Percentiles rank a stretch among this genome's conserved stretches.
These are phyloP conservation scores for Brachyistius frenatus DNA, from an alignment of 2,113 vertebrate genomes.

Conservation along the genomic window DNA sequence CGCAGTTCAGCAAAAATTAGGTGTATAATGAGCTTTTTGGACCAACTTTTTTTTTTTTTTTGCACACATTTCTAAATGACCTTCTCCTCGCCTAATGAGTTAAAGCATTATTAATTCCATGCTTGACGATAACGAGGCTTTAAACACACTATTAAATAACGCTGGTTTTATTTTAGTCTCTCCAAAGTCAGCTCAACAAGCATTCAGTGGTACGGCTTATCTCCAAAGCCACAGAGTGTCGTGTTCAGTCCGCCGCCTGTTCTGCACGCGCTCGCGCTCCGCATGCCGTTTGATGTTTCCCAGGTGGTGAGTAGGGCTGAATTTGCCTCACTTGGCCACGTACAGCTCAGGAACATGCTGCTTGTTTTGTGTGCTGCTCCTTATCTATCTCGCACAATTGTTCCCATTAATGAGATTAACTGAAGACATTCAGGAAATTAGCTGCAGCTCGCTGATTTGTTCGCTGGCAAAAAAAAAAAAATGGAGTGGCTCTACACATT, in stretches of 20 bases:
- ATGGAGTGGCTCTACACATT: slow-evolving; percentile 30
- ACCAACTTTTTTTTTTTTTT: background rate
- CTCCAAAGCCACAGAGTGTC: slow-evolving; percentile 65
- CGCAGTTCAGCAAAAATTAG: background rate
- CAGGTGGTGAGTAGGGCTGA: slow-evolving; percentile 65
- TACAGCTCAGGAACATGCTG: slow-evolving; percentile 46
- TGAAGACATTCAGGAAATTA: slow-evolving; percentile 66
- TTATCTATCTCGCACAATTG: slow-evolving; percentile 71
- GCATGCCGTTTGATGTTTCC: slow-evolving; percentile 55
- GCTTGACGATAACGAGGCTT: slow-evolving; percentile 37
- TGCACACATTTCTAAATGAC: slow-evolving; percentile 16
- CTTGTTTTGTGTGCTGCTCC: slow-evolving; percentile 39
- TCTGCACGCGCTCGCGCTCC: slow-evolving; percentile 33
- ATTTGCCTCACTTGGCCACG: slow-evolving; percentile 46
- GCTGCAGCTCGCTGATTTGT: slow-evolving; percentile 55
- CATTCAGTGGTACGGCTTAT: slow-evolving; percentile 56
- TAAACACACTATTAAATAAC: slow-evolving; percentile 44
- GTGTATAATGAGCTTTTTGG: background rate
- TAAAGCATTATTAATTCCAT: slow-evolving; percentile 20
- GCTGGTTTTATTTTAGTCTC: slow-evolving; percentile 31
- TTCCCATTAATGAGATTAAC: slow-evolving; percentile 73
- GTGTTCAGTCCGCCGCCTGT: slow-evolving; percentile 32
- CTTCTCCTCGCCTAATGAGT: slow-evolving; percentile 31
- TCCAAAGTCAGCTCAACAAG: slow-evolving; percentile 39
- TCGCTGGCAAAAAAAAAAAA: slow-evolving; percentile 6